Conservation (phyloP, 2,888 invertebrate genomes). For the Orgyia antiqua region DNA sequence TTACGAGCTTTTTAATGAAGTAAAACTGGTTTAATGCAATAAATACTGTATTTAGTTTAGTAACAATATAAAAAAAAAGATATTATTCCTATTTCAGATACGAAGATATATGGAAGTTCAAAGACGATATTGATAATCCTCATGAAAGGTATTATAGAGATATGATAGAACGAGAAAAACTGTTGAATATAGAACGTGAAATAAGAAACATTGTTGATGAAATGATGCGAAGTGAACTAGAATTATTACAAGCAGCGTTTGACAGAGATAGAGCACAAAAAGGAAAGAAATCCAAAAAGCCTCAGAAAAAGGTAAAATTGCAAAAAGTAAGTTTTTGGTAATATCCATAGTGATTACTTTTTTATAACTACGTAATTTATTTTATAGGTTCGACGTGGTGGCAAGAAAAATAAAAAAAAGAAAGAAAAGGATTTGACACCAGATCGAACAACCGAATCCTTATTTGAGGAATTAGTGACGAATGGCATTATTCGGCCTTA, state of each 20-base stretch:
- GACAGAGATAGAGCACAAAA: conserved; percentile 84
- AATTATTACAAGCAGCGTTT: conserved; percentile 84
- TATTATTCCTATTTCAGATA: conserved; percentile 56
- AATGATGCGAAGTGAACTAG: conserved; percentile 83
- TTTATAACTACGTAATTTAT: too few relatives aligned
- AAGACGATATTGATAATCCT: conserved; percentile 85
- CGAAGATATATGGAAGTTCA: conserved; percentile 90
- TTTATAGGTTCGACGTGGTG: conserved; percentile 82
- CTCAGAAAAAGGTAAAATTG: conserved; percentile 82
- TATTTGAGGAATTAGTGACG: conserved; percentile 94
- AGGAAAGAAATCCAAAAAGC: conserved; percentile 87
- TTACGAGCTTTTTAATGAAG: too few relatives aligned
- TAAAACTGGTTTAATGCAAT: too few relatives aligned
- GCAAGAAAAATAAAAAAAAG: conserved; percentile 94
- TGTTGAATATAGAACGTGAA: conserved; percentile 88
- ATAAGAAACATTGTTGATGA: conserved; percentile 90
- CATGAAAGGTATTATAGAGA: conserved; percentile 87
- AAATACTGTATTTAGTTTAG: too few relatives aligned
- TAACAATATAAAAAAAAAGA: too few relatives aligned
- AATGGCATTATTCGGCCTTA: conserved; percentile 93
- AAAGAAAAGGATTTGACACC: conserved; percentile 97
- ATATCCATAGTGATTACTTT: background rate
- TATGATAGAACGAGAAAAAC: conserved; percentile 91
- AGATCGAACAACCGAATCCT: conserved; percentile 91
- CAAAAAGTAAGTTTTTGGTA: too few relatives aligned